phyloP scores from a whole-genome alignment of 2,888 invertebrate genomes.

The Pocota personata region DNA sequence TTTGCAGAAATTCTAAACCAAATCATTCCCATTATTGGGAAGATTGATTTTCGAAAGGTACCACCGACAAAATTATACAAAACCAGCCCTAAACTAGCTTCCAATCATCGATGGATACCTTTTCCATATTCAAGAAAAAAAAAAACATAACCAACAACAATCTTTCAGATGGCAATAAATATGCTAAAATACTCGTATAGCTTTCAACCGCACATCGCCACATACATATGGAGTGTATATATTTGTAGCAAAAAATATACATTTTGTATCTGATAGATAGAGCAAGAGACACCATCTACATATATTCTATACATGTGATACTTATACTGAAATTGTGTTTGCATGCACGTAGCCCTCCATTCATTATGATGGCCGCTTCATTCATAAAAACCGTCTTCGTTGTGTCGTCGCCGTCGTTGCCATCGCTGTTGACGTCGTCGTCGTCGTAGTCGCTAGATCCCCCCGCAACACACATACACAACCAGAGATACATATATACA shows the following conservation, averaged over 20 bases:
- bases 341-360: slow-evolving; percentile 77
- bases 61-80: not conserved
- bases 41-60: not conserved
- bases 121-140: slow-evolving; percentile 12
- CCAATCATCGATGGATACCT: slow-evolving; percentile 17
- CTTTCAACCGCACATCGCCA: slow-evolving; percentile 49
- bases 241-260: slow-evolving; percentile 39
- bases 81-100: slow-evolving; percentile 48
- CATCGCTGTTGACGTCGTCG: slow-evolving; percentile 43
- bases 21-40: not conserved
- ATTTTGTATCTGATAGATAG: slow-evolving; percentile 50
- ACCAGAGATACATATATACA: slow-evolving; percentile 15
- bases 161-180: slow-evolving; percentile 55
- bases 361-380: slow-evolving; percentile 80
- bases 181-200: slow-evolving; percentile 65
- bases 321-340: slow-evolving; percentile 71
- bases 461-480: slow-evolving; percentile 38
- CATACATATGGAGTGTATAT: slow-evolving; percentile 12
- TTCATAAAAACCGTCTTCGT: slow-evolving; percentile 79
- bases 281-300: slow-evolving; percentile 29
- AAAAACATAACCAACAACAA: slow-evolving; percentile 15
- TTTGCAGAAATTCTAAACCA: not conserved
- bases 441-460: slow-evolving; percentile 56
- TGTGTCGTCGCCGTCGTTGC: slow-evolving; percentile 60
- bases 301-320: slow-evolving; percentile 41